A percentile compares a stretch with the other conserved stretches of the same genome.
Conservation (phyloP, 2,888 invertebrate genomes). For the Ophion ventricosus region DNA sequence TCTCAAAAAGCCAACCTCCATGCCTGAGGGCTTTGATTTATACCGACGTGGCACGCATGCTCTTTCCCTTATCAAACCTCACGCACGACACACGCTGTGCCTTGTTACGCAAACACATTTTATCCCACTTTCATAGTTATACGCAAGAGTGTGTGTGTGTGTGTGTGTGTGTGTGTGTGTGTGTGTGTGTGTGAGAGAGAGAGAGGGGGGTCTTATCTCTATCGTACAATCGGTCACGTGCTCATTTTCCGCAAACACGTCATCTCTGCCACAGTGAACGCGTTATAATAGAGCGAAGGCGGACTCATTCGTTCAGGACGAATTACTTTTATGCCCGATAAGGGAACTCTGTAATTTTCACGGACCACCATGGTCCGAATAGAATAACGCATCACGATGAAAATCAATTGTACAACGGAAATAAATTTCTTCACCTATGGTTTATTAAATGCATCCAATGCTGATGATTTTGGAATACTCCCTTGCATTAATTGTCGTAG, state of each 20-base stretch:
- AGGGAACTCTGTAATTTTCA: background rate
- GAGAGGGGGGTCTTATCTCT: conserved; percentile 67
- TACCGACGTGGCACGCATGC: conserved; percentile 72
- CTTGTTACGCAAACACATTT: conserved; percentile 41
- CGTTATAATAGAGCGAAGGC: conserved; percentile 36
- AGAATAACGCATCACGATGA: background rate
- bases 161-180: no score
- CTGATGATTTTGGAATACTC: no score
- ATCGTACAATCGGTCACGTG: conserved; percentile 72
- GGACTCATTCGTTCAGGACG: conserved; percentile 39
- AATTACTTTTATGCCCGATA: conserved; percentile 35
- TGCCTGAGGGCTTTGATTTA: conserved; percentile 73
- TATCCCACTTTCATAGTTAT: conserved; percentile 45
- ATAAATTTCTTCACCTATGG: no score
- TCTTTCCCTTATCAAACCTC: conserved; percentile 72
- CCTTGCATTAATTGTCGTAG: no score
- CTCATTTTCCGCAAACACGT: conserved; percentile 66
- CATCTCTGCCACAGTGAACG: conserved; percentile 26
- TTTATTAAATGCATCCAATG: no score
- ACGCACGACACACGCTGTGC: conserved; percentile 62
- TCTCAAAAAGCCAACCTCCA: conserved; percentile 55
- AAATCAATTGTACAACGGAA: background rate
- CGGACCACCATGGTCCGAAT: background rate
- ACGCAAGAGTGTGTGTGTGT: background rate
- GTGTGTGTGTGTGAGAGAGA: no score